Percentiles rank a stretch among this genome's conserved stretches.
phyloP scores from a whole-genome alignment of 2,888 invertebrate genomes.

The Ctenicera cuprea region DNA sequence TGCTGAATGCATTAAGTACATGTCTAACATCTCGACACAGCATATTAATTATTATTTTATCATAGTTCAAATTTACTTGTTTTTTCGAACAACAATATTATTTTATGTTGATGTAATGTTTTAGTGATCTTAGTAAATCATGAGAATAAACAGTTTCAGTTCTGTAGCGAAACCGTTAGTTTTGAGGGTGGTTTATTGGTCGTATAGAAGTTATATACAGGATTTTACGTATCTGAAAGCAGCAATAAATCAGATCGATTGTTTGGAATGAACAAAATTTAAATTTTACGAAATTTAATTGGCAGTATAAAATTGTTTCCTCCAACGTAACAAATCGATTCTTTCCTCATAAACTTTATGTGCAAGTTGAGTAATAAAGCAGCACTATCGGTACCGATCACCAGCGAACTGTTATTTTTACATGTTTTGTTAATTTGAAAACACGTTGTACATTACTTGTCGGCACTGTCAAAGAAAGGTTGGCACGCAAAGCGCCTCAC shows the following conservation, averaged over 20 bases:
- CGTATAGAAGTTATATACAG: neutral
- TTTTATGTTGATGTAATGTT: too few species aligned
- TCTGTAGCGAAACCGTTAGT: neutral
- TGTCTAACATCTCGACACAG: too few species aligned
- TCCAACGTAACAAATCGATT: constrained; percentile 2
- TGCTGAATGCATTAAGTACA: too few species aligned
- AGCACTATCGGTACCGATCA: constrained; percentile 53
- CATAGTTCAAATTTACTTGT: too few species aligned
- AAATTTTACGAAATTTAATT: constrained; percentile 13
- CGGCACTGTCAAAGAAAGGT: constrained; percentile 59
- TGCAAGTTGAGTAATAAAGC: constrained; percentile 38
- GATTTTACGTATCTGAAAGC: neutral
- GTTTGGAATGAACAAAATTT: constrained; percentile 2
- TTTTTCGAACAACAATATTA: too few species aligned
- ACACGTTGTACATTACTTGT: constrained; percentile 58
- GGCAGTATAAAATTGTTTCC: constrained; percentile 5
- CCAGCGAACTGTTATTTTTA: constrained; percentile 57
- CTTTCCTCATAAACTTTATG: constrained; percentile 23
- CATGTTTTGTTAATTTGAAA: constrained; percentile 60
- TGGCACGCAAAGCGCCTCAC: constrained; percentile 59
- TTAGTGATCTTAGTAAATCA: too few species aligned
- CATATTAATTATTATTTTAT: too few species aligned
- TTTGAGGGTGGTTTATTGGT: constrained; percentile 5
- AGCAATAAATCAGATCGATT: constrained; percentile 6
- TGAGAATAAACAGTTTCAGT: too few species aligned